phyloP scores from a whole-genome alignment of 1,140 invertebrate species.

The Temnothorax curvispinosus region DNA sequence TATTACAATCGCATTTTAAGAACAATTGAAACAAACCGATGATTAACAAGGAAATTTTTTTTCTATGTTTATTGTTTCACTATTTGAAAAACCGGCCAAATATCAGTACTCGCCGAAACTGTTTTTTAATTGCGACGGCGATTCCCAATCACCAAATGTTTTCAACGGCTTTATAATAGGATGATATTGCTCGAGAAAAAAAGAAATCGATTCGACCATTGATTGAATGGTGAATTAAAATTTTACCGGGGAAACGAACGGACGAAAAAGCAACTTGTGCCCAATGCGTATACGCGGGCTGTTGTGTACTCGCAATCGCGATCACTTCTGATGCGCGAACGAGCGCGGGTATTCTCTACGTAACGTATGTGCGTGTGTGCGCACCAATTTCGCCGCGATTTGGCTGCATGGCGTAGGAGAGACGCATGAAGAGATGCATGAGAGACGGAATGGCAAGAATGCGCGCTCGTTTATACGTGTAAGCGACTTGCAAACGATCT shows the following conservation, averaged over 20 bases:
- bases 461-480: not conserved
- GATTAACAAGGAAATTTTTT: not conserved
- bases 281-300: not conserved
- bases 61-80: not conserved
- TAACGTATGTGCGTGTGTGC: not conserved
- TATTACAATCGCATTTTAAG: not conserved
- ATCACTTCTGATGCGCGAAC: constrained; percentile 3
- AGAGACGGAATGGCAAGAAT: not conserved
- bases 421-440: not conserved
- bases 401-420: not conserved
- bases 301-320: constrained; percentile 20
- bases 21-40: not conserved
- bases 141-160: constrained; percentile 30
- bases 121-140: constrained; percentile 9
- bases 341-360: not conserved
- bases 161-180: constrained; percentile 50
- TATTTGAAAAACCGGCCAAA: not conserved
- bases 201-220: not conserved
- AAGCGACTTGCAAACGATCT: not conserved
- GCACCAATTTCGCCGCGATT: constrained; percentile 32
- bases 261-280: constrained; percentile 20
- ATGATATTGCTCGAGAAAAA: constrained; percentile 10
- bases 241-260: not conserved
- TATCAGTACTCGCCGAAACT: not conserved
- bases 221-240: constrained; percentile 55